Conservation (phyloP, 2,888 invertebrate genomes). For the Siphlonurus alternatus region DNA sequence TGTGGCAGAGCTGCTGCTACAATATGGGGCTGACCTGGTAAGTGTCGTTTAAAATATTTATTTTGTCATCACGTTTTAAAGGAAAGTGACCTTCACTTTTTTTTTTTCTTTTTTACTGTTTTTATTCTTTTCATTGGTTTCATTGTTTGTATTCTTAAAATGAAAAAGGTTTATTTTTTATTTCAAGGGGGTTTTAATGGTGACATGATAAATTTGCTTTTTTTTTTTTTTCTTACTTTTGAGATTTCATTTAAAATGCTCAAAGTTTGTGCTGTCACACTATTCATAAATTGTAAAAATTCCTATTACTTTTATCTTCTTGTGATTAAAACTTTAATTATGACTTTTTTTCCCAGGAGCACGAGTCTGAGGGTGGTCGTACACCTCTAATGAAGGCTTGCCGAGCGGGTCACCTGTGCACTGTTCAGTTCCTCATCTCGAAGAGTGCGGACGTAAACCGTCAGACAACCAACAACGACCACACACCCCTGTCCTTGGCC, state of each 20-base stretch:
- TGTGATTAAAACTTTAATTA: conserved; percentile 20
- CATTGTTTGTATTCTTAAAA: too few relatives aligned
- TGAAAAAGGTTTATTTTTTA: too few relatives aligned
- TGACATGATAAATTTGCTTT: too few relatives aligned
- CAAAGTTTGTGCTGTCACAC: background rate
- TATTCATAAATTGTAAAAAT: background rate
- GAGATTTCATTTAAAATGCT: conserved; percentile 5
- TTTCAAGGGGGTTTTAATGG: too few relatives aligned
- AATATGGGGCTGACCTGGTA: conserved; percentile 74
- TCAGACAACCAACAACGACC: conserved; percentile 88
- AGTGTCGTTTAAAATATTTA: conserved; percentile 16
- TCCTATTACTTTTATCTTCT: conserved; percentile 4
- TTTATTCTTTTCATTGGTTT: background rate
- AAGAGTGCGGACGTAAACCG: conserved; percentile 75
- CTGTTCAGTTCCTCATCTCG: conserved; percentile 86
- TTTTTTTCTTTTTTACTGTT: background rate
- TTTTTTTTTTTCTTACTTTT: background rate
- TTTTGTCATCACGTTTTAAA: background rate
- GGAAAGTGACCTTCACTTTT: background rate
- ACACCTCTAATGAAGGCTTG: conserved; percentile 99
- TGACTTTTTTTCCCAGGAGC: too few relatives aligned
- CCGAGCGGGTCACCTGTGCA: conserved; percentile 87
- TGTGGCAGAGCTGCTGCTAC: conserved; percentile 81
- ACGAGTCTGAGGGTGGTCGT: conserved; percentile 91
- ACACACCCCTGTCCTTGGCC: conserved; percentile 89